Percentiles rank a stretch among this genome's conserved stretches.
These are phyloP conservation scores for Dicroscelio sp. DNA, from an alignment of 2,888 invertebrate species.

Conservation along the genomic window DNA sequence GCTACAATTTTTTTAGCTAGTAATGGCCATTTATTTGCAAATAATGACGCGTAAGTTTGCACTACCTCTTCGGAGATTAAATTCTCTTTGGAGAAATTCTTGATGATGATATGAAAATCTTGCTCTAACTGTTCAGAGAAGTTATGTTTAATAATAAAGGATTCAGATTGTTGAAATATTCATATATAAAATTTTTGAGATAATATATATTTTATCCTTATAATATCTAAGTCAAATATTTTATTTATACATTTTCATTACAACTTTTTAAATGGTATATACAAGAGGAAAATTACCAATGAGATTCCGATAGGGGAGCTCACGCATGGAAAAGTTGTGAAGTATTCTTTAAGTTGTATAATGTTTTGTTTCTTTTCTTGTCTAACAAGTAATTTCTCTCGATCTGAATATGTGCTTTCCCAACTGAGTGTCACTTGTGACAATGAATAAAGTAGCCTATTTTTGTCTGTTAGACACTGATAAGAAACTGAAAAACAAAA, in stretches of 20 bases:
- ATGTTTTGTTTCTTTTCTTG: conserved; percentile 2
- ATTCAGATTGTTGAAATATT: too few species aligned
- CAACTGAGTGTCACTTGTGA: neutral
- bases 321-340: conserved; percentile 22
- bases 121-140: too few species aligned
- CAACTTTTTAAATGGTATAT: neutral
- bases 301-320: conserved; percentile 21
- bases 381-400: conserved; percentile 28
- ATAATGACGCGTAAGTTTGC: neutral
- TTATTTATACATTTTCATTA: too few species aligned
- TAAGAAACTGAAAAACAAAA: conserved; percentile 32
- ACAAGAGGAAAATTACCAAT: conserved; percentile 8
- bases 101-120: conserved; percentile 14
- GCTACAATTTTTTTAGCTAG: conserved; percentile 31
- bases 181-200: too few species aligned
- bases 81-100: neutral
- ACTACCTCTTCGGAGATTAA: neutral
- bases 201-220: too few species aligned
- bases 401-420: conserved; percentile 1
- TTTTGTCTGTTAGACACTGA: conserved; percentile 16
- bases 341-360: conserved; percentile 20
- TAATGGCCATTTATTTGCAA: conserved; percentile 38
- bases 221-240: neutral
- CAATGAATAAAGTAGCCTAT: neutral
- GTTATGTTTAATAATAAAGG: neutral